Conservation (phyloP, 2,888 invertebrate species). For the Eulithis testata region DNA sequence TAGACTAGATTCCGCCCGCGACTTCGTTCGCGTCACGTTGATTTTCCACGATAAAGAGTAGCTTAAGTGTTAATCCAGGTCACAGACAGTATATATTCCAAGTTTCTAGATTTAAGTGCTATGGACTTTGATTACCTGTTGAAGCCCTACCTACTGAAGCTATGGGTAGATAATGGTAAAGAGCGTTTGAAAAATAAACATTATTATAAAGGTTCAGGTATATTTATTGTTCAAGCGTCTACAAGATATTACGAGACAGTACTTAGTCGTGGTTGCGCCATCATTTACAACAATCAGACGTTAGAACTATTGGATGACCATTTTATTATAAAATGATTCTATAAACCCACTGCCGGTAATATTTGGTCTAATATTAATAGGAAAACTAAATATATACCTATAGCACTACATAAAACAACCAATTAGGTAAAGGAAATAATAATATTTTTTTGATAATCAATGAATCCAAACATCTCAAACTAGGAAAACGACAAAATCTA, state of each 20-base stretch:
- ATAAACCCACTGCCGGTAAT: slow-evolving; percentile 67
- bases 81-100: too few species aligned
- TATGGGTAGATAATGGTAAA: slow-evolving; percentile 8
- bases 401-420: slow-evolving; percentile 42
- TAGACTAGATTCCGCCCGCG: too few species aligned
- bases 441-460: slow-evolving; percentile 15
- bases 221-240: slow-evolving; percentile 84
- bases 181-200: slow-evolving; percentile 54
- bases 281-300: slow-evolving; percentile 67
- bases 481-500: slow-evolving; percentile 6
- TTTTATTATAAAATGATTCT: slow-evolving; percentile 41
- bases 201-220: slow-evolving; percentile 74
- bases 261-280: slow-evolving; percentile 64
- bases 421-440: slow-evolving; percentile 15
- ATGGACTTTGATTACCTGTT: too few species aligned
- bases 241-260: slow-evolving; percentile 76
- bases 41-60: too few species aligned
- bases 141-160: neutral
- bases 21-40: too few species aligned
- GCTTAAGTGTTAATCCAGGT: too few species aligned
- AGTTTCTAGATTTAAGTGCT: too few species aligned
- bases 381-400: slow-evolving; percentile 44
- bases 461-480: slow-evolving; percentile 5
- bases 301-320: slow-evolving; percentile 59
- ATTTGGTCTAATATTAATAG: slow-evolving; percentile 64